These are phyloP conservation scores for Megalops atlanticus DNA, from an alignment of 2,113 vertebrate species.

Conservation along the genomic window DNA sequence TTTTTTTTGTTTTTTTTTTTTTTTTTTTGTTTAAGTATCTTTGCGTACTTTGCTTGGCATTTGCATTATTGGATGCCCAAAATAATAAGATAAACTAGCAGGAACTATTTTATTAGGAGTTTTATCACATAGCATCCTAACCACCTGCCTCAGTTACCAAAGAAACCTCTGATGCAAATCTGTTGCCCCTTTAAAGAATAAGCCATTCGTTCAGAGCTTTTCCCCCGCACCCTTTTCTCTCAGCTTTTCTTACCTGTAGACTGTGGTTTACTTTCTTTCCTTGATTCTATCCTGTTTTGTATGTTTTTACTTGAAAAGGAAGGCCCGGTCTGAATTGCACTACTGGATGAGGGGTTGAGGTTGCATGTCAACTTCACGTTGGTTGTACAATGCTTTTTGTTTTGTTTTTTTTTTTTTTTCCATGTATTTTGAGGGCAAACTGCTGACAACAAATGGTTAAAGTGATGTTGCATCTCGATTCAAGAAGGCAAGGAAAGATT, in stretches of 20 bases:
- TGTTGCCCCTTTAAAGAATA: conserved; percentile 51
- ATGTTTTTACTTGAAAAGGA: conserved; percentile 83
- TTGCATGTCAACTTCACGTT: conserved; percentile 63
- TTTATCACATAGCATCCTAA: conserved; percentile 66
- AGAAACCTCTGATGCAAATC: conserved; percentile 85
- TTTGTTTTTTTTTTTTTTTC: conserved; percentile 7
- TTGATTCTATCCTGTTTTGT: conserved; percentile 54
- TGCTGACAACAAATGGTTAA: conserved; percentile 68
- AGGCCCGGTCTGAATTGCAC: conserved; percentile 85
- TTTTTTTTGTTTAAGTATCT: conserved; percentile 55
- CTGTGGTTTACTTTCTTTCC: conserved; percentile 53
- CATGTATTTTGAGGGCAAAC: conserved; percentile 70
- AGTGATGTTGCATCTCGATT: conserved; percentile 50
- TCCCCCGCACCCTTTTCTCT: conserved; percentile 23
- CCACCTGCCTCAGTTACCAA: conserved; percentile 89
- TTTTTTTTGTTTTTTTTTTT: conserved; percentile 48
- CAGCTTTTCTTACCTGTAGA: conserved; percentile 59
- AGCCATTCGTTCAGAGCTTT: conserved; percentile 39
- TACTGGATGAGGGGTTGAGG: conserved; percentile 72
- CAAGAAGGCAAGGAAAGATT: conserved; percentile 59
- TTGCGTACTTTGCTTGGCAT: conserved; percentile 75
- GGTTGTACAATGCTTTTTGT: conserved; percentile 41
- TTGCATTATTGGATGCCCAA: conserved; percentile 71
- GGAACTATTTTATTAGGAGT: conserved; percentile 64
- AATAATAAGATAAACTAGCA: conserved; percentile 57